Evolutionary conservation across 2,113 vertebrate genomes (phyloP).

Genomic region (Ranitomeya variabilis): DNA sequence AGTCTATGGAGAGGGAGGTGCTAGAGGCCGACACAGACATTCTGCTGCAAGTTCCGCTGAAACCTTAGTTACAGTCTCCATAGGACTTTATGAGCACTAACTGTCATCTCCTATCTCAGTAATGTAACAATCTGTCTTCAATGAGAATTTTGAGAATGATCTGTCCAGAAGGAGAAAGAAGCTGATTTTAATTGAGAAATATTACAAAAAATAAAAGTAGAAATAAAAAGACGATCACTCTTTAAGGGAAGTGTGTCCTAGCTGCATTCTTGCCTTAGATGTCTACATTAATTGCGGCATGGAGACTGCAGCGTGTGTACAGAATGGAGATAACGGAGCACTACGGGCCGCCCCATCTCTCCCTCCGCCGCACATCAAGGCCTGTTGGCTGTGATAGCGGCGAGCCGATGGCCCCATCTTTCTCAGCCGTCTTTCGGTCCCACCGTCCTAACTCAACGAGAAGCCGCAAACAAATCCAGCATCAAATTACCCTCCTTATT

Average conservation of each 20-base stretch:
- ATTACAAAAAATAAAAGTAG: too few species aligned
- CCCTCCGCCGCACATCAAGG: neutral
- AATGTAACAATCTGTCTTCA: too few species aligned
- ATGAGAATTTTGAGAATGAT: too few species aligned
- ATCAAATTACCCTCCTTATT: slow-evolving; percentile 82
- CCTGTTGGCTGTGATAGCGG: neutral
- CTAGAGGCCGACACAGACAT: too few species aligned
- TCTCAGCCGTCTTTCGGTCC: neutral
- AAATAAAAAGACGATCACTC: too few species aligned
- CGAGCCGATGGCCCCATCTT: neutral
- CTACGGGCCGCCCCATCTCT: neutral
- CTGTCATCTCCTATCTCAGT: too few species aligned
- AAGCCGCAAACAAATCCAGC: slow-evolving; percentile 57
- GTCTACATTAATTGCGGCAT: neutral
- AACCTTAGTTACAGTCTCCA: too few species aligned
- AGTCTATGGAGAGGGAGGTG: too few species aligned
- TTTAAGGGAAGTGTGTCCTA: neutral
- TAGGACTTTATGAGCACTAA: too few species aligned
- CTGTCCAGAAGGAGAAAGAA: too few species aligned
- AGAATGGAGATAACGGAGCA: neutral
- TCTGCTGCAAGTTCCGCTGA: too few species aligned
- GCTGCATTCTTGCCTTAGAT: neutral
- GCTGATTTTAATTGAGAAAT: too few species aligned
- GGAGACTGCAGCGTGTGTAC: neutral
- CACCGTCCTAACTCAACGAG: slow-evolving; percentile 26